phyloP scores from a whole-genome alignment of 2,113 vertebrate genomes.

The Amblyornis subalaris region DNA sequence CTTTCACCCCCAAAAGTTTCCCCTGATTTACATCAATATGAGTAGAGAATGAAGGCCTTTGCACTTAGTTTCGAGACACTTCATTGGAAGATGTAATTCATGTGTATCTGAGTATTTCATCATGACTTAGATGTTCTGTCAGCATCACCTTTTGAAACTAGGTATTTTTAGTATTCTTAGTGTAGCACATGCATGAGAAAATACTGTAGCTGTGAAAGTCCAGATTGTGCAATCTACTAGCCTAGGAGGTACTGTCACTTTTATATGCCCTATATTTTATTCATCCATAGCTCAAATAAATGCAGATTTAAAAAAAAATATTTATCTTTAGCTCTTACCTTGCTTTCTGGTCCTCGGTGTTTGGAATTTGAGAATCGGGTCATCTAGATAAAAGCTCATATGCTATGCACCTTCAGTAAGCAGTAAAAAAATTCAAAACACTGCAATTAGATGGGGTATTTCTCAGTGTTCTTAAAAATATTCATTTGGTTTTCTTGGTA shows the following conservation, averaged over 20 bases:
- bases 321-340: neutral
- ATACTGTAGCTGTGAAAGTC: constrained; percentile 33
- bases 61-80: neutral
- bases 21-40: neutral
- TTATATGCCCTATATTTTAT: constrained; percentile 42
- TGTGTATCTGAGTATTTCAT: neutral
- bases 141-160: neutral
- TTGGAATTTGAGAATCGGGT: neutral
- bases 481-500: neutral
- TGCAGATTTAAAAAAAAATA: neutral
- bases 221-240: constrained; percentile 30
- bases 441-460: neutral
- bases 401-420: neutral
- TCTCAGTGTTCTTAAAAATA: neutral
- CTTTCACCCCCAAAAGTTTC: neutral
- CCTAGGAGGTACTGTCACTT: constrained; percentile 25
- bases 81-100: neutral
- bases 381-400: neutral
- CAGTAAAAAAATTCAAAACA: neutral
- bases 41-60: neutral
- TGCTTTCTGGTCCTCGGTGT: neutral
- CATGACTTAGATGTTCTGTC: neutral
- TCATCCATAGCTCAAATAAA: constrained; percentile 23
- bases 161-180: constrained; percentile 12
- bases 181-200: neutral